A percentile compares a stretch with the other conserved stretches of the same genome.
Conservation (phyloP, 2,113 vertebrate genomes). For the Paracyprichromis sp. region DNA sequence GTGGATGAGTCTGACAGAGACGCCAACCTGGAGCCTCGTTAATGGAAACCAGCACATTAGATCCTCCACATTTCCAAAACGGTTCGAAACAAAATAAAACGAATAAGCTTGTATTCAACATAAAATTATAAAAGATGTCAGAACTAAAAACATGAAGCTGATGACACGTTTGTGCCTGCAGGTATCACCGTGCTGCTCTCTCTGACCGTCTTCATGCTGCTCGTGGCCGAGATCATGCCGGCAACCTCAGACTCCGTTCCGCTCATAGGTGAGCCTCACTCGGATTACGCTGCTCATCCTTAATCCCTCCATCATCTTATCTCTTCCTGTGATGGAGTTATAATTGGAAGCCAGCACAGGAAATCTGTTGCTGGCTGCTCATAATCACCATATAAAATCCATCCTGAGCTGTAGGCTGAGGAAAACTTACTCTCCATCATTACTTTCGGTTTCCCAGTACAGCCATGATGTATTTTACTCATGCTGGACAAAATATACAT, state of each 20-base stretch:
- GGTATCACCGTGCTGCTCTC: slow-evolving; percentile 49
- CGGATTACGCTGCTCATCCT: not conserved
- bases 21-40: not conserved
- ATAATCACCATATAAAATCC: not conserved
- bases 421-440: not conserved
- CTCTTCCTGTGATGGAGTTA: not conserved
- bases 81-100: not conserved
- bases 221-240: slow-evolving; percentile 54
- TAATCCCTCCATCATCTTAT: not conserved
- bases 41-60: not conserved
- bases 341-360: not conserved
- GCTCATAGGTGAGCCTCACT: slow-evolving; percentile 31
- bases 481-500: not conserved
- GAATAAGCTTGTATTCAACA: not conserved
- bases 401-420: not conserved
- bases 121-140: not conserved
- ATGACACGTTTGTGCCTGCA: not conserved
- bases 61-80: not conserved
- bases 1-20: not conserved
- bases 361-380: not conserved
- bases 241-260: slow-evolving; percentile 47
- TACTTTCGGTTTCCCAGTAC: not conserved
- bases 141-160: not conserved
- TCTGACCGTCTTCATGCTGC: slow-evolving; percentile 54
- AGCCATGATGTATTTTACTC: not conserved